These are phyloP conservation scores for Arremon aurantiirostris DNA, from an alignment of 2,797 vertebrate species.

Conservation along the genomic window DNA sequence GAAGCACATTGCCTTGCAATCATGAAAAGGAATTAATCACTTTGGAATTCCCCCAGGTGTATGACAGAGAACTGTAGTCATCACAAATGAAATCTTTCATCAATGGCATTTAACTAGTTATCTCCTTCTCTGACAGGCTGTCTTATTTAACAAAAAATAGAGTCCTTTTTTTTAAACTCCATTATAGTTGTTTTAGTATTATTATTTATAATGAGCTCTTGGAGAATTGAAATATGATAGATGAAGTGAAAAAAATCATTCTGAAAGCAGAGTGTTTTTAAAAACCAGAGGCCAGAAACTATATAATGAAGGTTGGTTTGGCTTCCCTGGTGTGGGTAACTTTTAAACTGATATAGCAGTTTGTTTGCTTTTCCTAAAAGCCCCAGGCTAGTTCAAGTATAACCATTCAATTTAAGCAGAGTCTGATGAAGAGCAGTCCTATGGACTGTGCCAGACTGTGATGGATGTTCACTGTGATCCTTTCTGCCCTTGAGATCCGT, in stretches of 20 bases:
- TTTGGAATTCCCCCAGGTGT: neutral
- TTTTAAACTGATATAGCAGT: neutral
- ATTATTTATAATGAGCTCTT: neutral
- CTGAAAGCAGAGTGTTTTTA: neutral
- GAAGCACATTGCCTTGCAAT: neutral
- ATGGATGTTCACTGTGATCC: neutral
- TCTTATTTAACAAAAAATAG: neutral
- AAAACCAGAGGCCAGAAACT: neutral
- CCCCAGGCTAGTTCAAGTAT: neutral
- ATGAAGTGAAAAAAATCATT: neutral
- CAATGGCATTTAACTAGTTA: neutral
- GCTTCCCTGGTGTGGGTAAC: neutral
- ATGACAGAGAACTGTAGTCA: neutral
- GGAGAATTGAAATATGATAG: neutral
- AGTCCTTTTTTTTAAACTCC: neutral
- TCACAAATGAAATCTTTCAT: slow-evolving; percentile 20
- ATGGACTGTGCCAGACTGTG: neutral
- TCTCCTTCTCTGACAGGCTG: neutral
- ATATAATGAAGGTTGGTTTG: neutral
- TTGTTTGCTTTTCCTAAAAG: neutral
- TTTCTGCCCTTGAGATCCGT: slow-evolving; percentile 12
- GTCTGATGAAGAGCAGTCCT: neutral
- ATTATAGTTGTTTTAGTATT: neutral
- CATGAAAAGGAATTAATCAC: slow-evolving; percentile 19
- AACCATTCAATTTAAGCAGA: neutral